Base-by-base conservation (phyloP, 2,797 vertebrate genomes). In the Bovichtus variegatus region DNA sequence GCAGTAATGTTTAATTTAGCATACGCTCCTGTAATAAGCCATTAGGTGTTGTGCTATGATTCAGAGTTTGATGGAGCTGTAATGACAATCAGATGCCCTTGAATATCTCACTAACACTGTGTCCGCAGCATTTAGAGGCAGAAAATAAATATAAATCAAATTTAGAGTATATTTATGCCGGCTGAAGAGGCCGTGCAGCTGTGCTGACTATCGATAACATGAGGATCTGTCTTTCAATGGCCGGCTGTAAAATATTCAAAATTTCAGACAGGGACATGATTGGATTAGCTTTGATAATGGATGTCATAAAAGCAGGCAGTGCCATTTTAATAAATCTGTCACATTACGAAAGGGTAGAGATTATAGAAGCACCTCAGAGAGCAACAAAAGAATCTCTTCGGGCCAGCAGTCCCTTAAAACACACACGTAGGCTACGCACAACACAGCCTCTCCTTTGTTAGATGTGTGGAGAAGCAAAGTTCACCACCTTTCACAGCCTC, bases 1-100 rank as follows among this genome's bases (percentile, higher is more conserved):
- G 91, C 86, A 83, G 85, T 92, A 91, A 92, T 95, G 92, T 93
- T 94, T 93, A 93, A 94, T 94, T 94, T 93, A 93, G 87, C 91
- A 90, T 92, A 92, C 87, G 76, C 85, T 89, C 65, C 81, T 87
- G 84, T 89, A 91, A 94, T 89, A 94, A 94, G 88, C 92, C 88
- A 92, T 94, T 94, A 93, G 89, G 69, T 89, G 86, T 88, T 90
- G 88, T 91, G 87, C 88, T 83, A 85, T 91, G 91, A 90, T 91
- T 92, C 89, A 91, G 81, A 81, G 74, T 88, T 89, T 87, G 84
- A 91, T 90, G 89, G 76, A 40, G 75, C 78, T 69, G 74, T 83
- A 87, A 91, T 82, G 85, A 91, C 85, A 91, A 89, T 92, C 89
- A 82, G 73, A 91, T 87, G 88, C 73, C 92, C 90, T 92, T 90